These are phyloP conservation scores for Anguilla pacifica DNA, from an alignment of 2,797 vertebrate genomes.

Conservation along the genomic window DNA sequence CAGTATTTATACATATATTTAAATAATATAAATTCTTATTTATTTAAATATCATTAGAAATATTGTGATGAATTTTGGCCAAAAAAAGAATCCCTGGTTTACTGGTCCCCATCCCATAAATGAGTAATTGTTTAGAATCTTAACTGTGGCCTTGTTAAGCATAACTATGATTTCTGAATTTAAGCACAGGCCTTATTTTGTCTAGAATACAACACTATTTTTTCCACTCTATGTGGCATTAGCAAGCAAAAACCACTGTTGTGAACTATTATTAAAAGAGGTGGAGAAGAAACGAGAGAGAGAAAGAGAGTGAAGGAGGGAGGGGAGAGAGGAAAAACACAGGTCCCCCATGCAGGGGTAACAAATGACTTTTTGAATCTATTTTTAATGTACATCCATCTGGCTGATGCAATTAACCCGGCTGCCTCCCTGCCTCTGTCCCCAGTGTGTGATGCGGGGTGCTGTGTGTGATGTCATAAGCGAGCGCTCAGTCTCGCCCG, in stretches of 20 bases:
- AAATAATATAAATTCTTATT: not conserved
- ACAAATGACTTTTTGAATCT: not conserved
- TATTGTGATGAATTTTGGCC: not conserved
- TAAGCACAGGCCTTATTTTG: not conserved
- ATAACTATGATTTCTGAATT: not conserved
- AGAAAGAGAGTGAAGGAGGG: not conserved
- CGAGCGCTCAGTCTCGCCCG: not conserved
- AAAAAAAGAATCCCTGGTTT: not conserved
- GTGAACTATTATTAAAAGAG: not conserved
- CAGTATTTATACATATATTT: too few species aligned
- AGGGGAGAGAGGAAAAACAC: not conserved
- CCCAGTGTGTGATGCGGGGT: not conserved
- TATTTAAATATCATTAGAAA: too few species aligned
- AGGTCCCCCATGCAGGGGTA: not conserved
- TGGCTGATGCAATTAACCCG: not conserved
- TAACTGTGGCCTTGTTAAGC: not conserved
- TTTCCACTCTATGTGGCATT: not conserved
- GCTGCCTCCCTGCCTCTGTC: not conserved
- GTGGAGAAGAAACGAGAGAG: not conserved
- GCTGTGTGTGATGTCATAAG: not conserved
- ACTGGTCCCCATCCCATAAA: not conserved
- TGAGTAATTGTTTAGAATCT: not conserved
- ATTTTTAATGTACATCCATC: slow-evolving; percentile 2
- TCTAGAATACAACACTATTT: not conserved
- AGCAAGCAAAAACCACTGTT: not conserved